phyloP scores from a whole-genome alignment of 2,113 vertebrate species.

The Pogona vitticeps region DNA sequence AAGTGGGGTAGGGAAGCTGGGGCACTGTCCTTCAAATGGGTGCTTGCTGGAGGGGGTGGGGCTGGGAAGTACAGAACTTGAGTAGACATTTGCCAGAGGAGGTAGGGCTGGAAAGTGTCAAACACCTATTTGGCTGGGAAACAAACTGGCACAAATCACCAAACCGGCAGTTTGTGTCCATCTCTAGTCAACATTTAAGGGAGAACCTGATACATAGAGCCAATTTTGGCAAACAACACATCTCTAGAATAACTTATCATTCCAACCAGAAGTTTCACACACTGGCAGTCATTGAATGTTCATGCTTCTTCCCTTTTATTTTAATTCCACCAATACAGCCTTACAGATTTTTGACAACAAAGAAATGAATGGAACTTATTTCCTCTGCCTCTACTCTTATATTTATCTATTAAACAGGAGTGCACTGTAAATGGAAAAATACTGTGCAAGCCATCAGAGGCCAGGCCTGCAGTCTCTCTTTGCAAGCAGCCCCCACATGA shows the following conservation, averaged over 20 bases:
- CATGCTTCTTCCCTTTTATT: not conserved
- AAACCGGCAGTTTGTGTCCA: no score
- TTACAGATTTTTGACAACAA: not conserved
- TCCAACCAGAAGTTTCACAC: not conserved
- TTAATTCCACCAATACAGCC: not conserved
- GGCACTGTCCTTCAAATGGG: no score
- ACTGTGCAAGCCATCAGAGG: not conserved
- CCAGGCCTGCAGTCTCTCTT: not conserved
- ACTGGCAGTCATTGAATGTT: not conserved
- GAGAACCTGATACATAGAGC: not conserved
- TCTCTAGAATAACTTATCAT: not conserved
- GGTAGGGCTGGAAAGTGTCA: no score
- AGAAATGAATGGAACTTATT: conserved; percentile 12
- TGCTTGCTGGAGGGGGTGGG: no score
- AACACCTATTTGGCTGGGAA: no score
- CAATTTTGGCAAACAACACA: not conserved
- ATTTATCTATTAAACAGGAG: conserved; percentile 13
- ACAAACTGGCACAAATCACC: no score
- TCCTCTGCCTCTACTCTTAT: conserved; percentile 6
- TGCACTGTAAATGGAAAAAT: conserved; percentile 20
- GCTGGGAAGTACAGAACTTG: no score
- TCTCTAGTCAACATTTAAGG: no score
- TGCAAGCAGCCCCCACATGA: not conserved
- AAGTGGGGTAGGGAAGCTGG: no score
- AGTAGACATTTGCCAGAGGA: no score